Base-by-base conservation (phyloP, 2,888 invertebrate species). In the Byasa hedistus region DNA sequence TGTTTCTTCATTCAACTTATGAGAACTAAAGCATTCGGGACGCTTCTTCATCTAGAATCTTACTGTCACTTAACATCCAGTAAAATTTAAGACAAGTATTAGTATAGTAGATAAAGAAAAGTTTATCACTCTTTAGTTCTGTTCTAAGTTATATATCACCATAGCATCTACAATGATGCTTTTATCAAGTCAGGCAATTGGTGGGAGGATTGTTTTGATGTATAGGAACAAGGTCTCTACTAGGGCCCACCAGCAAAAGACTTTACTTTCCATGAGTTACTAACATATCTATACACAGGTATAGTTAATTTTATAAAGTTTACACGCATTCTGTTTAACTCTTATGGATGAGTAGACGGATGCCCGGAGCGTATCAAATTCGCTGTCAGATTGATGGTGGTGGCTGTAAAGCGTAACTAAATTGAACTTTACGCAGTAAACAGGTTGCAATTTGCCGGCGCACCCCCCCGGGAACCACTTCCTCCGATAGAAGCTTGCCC, bases 391-490 rank as follows among this genome's bases (percentile, higher is more conserved):
- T 39, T 62, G 56, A 44, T 27, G 44, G 19, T 24, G 44, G 61
- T 61, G 52, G 44, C 55, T 48, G 17, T 54, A 36, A 54, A 58
- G 58, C 65, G 56, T 60, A 61, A 61, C 60, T 51, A 61, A 61
- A 65, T 22, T 51, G 65, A 56, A 60, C 56, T 65, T 65, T 61
- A 61, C 54, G 65, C 65, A 60, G 60, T 51, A n/a, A 61, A 65
- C 56, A 57, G 56, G 32, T 61, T 60, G 60, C 65, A 65, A 65
- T 65, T 65, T 65, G 48, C 60, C n/a, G n/a, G 61, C 44, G 55
- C 52, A 58, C 22, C 48, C 48, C 19, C 54, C 55, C 27, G 51
- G 65, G 56, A 48, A 57, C 56, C 32, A 65, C 56, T 61, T 65
- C 60, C 65, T 61, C 48, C 15, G 65, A 51, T 63, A 63, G 60